Percentiles rank a stretch among this genome's conserved stretches.
These are phyloP conservation scores for Clarias gariepinus DNA, from an alignment of 2,113 vertebrate species.

Conservation along the genomic window DNA sequence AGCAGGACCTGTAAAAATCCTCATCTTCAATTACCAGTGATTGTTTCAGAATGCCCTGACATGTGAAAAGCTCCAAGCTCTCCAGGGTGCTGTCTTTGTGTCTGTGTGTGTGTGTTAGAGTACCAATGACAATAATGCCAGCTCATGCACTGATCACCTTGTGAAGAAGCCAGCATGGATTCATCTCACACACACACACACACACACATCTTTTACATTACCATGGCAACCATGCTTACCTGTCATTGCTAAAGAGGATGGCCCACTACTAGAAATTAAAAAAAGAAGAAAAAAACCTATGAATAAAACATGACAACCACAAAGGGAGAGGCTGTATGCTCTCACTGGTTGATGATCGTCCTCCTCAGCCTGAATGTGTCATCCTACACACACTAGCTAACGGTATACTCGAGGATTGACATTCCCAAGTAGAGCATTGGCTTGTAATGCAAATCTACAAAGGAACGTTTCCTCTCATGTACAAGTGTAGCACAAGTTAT, in stretches of 20 bases:
- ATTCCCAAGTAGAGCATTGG: not conserved
- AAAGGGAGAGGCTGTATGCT: slow-evolving; percentile 1
- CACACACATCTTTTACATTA: not conserved
- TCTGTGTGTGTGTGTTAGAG: slow-evolving; percentile 16
- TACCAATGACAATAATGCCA: slow-evolving; percentile 37
- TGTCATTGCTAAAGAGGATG: slow-evolving; percentile 32
- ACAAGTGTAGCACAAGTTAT: not conserved
- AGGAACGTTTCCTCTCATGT: not conserved
- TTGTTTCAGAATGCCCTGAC: slow-evolving; percentile 1
- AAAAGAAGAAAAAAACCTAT: not conserved
- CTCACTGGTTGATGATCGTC: slow-evolving; percentile 3
- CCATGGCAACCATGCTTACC: slow-evolving; percentile 36
- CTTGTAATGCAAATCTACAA: not conserved
- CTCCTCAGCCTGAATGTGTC: not conserved
- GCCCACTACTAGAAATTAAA: slow-evolving; percentile 20
- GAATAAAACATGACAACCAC: slow-evolving; percentile 33
- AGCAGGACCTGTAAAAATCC: not conserved
- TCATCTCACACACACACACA: slow-evolving; percentile 10
- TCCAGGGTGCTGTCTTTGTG: slow-evolving; percentile 11
- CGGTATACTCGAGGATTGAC: not conserved
- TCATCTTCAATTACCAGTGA: slow-evolving; percentile 13
- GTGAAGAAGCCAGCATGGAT: slow-evolving; percentile 10
- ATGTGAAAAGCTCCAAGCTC: slow-evolving; percentile 19
- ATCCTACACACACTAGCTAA: not conserved
- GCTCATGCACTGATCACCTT: slow-evolving; percentile 32